These are phyloP conservation scores for Scomberomorus guttatus DNA, from an alignment of 2,797 vertebrate genomes.

Conservation along the genomic window DNA sequence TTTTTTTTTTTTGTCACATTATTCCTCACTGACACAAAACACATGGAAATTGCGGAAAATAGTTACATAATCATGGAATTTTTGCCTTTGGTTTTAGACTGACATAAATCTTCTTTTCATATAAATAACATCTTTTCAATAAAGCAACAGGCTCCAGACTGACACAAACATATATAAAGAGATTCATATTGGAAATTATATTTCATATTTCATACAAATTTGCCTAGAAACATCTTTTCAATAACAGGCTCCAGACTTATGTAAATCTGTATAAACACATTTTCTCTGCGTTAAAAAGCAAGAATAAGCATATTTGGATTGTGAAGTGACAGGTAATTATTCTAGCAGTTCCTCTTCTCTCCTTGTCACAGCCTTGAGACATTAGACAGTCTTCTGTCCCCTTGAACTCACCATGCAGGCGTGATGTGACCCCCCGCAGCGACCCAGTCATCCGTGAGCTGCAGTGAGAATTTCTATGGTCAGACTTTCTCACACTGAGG, in stretches of 20 bases:
- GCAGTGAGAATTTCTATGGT: conserved; percentile 75
- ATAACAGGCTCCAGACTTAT: neutral
- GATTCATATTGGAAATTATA: neutral
- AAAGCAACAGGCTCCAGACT: neutral
- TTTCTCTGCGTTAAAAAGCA: neutral
- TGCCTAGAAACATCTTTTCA: neutral
- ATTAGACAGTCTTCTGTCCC: conserved; percentile 16
- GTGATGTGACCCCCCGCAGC: conserved; percentile 35
- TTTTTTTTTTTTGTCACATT: neutral
- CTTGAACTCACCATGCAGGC: conserved; percentile 48
- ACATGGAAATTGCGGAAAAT: neutral
- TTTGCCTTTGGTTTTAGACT: neutral
- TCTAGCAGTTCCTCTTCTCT: neutral
- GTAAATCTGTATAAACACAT: neutral
- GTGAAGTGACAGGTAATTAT: neutral
- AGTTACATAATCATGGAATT: neutral
- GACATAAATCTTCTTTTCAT: neutral
- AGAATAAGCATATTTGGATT: neutral
- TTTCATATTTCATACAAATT: neutral
- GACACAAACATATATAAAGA: neutral
- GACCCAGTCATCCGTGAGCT: conserved; percentile 73
- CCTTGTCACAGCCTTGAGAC: conserved; percentile 2
- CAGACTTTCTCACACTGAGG: conserved; percentile 80
- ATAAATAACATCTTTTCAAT: neutral
- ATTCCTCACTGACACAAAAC: neutral